Percentiles rank a stretch among this genome's conserved stretches.
These are phyloP conservation scores for Perdita meconis DNA, from an alignment of 2,888 invertebrate genomes.

Conservation along the genomic window DNA sequence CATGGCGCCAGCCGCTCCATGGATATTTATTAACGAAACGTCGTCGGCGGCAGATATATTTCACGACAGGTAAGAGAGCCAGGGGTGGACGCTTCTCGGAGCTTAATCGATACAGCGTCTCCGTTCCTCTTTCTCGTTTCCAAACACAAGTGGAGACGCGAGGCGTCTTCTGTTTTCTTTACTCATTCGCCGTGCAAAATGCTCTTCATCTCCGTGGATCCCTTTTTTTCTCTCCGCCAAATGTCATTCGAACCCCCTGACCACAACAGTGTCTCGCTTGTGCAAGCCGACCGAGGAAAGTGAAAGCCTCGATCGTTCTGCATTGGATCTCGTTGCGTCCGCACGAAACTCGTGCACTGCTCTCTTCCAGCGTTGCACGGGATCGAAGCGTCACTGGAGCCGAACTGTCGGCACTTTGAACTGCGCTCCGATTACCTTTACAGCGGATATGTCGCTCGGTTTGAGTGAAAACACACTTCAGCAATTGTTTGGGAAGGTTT, in stretches of 20 bases:
- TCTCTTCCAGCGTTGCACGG: conserved; percentile 31
- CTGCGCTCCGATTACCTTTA: conserved; percentile 24
- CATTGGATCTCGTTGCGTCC: conserved; percentile 55
- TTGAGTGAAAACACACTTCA: background rate
- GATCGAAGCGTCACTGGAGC: conserved; percentile 26
- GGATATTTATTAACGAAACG: conserved; percentile 48
- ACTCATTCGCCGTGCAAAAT: no score
- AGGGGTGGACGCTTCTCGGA: conserved; percentile 37
- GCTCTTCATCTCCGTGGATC: no score
- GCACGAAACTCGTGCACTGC: conserved; percentile 39
- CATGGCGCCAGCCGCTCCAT: conserved; percentile 53
- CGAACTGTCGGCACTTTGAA: conserved; percentile 33
- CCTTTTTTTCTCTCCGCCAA: conserved; percentile 51
- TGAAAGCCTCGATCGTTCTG: conserved; percentile 66
- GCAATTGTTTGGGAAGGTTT: background rate
- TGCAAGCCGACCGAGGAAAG: conserved; percentile 66
- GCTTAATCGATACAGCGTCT: conserved; percentile 57
- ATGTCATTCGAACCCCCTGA: conserved; percentile 45
- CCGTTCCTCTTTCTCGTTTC: conserved; percentile 31
- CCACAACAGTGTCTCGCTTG: conserved; percentile 59
- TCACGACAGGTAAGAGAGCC: conserved; percentile 47
- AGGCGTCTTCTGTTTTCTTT: background rate
- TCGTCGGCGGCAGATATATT: conserved; percentile 31
- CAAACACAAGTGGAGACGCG: conserved; percentile 19
- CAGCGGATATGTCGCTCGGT: background rate